These are phyloP conservation scores for Microplitis deprimator DNA, from an alignment of 2,888 invertebrate species.

Conservation along the genomic window DNA sequence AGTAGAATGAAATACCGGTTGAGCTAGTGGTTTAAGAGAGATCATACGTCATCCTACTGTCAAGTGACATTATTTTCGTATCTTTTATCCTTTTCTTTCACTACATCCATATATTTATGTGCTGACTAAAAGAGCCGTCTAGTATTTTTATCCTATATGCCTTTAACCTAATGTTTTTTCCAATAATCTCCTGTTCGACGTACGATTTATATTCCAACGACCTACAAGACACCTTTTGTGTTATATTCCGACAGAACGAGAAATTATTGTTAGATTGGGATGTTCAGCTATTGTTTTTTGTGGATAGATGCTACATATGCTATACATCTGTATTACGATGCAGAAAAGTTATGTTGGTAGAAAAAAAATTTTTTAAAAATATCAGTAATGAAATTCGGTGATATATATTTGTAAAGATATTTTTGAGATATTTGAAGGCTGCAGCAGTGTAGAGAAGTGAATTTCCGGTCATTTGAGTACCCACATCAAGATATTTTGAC, in stretches of 20 bases:
- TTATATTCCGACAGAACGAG: conserved; percentile 11
- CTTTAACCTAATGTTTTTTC: conserved; percentile 29
- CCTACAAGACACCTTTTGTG: conserved; percentile 4
- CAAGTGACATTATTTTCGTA: conserved; percentile 59
- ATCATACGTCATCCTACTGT: conserved; percentile 41
- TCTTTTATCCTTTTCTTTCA: conserved; percentile 50
- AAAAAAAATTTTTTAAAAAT: background rate
- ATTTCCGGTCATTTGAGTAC: too few relatives aligned
- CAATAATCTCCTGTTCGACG: conserved; percentile 32
- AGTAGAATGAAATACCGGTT: conserved; percentile 60
- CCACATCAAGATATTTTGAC: too few relatives aligned
- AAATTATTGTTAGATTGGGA: background rate
- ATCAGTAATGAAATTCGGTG: background rate
- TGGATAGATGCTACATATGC: background rate
- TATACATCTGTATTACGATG: background rate
- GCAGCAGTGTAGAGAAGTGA: too few relatives aligned
- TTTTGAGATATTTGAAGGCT: too few relatives aligned
- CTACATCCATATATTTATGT: background rate
- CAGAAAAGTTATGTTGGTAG: background rate
- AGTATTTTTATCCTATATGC: conserved; percentile 10
- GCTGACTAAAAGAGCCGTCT: conserved; percentile 6
- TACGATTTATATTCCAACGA: conserved; percentile 19
- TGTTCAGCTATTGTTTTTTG: background rate
- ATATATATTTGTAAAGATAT: too few relatives aligned
- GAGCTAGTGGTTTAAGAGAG: conserved; percentile 58